Evolutionary conservation across 2,113 vertebrate genomes (phyloP).

Genomic region (Vimba vimba): DNA sequence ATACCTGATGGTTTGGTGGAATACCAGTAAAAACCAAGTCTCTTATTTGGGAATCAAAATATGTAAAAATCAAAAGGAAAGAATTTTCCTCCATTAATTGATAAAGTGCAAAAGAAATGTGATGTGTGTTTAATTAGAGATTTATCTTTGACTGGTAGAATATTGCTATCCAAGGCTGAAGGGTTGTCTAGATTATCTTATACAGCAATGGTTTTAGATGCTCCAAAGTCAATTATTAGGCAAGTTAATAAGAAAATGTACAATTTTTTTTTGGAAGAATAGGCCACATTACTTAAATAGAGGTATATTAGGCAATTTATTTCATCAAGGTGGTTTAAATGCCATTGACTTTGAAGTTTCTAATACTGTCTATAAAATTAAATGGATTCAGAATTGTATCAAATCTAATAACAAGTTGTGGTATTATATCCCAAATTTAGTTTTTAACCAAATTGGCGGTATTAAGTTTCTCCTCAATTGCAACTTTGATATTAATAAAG

Average conservation of each 20-base stretch:
- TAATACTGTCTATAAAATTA: background rate
- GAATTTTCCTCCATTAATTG: background rate
- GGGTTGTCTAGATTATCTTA: background rate
- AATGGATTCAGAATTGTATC: background rate
- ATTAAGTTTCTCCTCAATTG: slow-evolving; percentile 2
- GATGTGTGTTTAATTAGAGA: background rate
- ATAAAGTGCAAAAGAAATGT: background rate
- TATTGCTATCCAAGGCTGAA: background rate
- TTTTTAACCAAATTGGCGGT: background rate
- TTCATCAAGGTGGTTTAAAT: background rate
- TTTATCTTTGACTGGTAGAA: background rate
- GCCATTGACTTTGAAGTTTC: background rate
- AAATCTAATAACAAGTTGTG: background rate
- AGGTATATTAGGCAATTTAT: slow-evolving; percentile 5
- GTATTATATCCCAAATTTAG: background rate
- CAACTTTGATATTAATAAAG: background rate
- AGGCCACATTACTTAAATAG: background rate
- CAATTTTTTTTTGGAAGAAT: background rate
- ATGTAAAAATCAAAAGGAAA: background rate
- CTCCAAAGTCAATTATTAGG: background rate
- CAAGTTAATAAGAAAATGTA: background rate
- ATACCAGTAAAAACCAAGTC: background rate
- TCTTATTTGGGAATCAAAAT: background rate
- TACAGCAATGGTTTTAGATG: background rate
- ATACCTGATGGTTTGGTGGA: background rate